Evolutionary conservation across 2,888 invertebrate genomes (phyloP).

Genomic region (Mycalesis mineus): DNA sequence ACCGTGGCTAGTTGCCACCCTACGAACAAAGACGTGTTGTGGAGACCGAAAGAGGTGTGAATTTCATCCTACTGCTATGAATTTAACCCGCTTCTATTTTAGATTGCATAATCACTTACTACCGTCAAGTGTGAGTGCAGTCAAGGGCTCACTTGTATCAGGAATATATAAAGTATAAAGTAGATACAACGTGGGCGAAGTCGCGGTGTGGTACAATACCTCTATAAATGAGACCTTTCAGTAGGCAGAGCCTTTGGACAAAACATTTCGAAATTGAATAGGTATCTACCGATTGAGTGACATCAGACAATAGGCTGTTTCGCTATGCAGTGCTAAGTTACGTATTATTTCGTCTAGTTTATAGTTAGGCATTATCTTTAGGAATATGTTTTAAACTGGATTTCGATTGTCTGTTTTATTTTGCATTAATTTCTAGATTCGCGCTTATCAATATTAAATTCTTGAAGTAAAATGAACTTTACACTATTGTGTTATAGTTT

Average conservation of each 20-base stretch:
- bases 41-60: no score
- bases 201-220: background rate
- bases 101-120: no score
- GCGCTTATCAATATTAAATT: constrained; percentile 1
- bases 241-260: background rate
- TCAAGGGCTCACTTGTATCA: no score
- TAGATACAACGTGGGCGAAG: background rate
- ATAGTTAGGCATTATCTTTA: constrained; percentile 6
- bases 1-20: no score
- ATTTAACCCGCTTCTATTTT: no score
- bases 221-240: background rate
- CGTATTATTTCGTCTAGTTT: background rate
- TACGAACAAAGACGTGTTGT: no score
- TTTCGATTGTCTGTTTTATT: constrained; percentile 22
- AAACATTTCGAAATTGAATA: background rate
- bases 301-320: background rate
- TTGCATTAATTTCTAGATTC: constrained; percentile 13
- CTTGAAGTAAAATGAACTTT: constrained; percentile 13
- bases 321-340: background rate
- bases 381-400: constrained; percentile 19
- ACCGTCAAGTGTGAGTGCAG: no score
- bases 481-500: constrained; percentile 7
- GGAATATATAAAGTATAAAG: no score
- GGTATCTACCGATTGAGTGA: background rate
- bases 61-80: no score